A percentile compares a stretch with the other conserved stretches of the same genome.
Conservation (phyloP, 2,888 invertebrate genomes). For the Cremastobaeus sp. region DNA sequence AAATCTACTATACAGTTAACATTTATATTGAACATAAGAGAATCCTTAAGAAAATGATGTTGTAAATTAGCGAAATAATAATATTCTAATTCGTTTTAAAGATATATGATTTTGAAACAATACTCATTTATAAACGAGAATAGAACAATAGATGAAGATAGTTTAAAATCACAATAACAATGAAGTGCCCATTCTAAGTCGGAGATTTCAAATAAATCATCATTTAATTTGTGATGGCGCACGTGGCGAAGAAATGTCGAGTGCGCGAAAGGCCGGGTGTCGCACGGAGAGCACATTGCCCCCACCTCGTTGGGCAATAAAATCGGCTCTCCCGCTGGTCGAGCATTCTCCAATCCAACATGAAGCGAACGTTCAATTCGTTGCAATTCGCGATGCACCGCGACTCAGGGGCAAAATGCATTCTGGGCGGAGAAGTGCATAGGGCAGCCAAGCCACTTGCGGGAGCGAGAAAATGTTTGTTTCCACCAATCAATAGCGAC, state of each 20-base stretch:
- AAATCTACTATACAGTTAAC: no score
- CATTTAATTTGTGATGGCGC: constrained; percentile 50
- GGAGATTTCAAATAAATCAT: constrained; percentile 15
- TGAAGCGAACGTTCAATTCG: constrained; percentile 48
- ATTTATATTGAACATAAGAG: no score
- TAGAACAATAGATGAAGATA: no score
- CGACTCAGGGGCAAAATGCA: constrained; percentile 49
- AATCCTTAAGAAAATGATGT: no score
- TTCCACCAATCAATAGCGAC: constrained; percentile 29
- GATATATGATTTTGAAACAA: no score
- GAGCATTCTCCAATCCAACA: constrained; percentile 60
- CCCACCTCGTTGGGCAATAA: constrained; percentile 63
- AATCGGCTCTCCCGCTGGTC: constrained; percentile 59
- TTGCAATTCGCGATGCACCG: constrained; percentile 66
- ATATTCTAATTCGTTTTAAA: no score
- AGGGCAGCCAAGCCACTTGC: constrained; percentile 53
- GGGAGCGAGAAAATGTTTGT: constrained; percentile 10
- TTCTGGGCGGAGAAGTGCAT: constrained; percentile 60
- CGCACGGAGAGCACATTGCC: constrained; percentile 71
- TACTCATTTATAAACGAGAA: no score
- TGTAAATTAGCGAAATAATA: no score
- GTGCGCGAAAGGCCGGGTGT: constrained; percentile 62
- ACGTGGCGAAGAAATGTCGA: constrained; percentile 70
- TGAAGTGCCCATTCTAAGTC: not conserved
- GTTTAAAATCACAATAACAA: constrained; percentile 2